A percentile compares a stretch with the other conserved stretches of the same genome.
These are phyloP conservation scores for Smittia aterrima DNA, from an alignment of 2,888 invertebrate species.

Conservation along the genomic window DNA sequence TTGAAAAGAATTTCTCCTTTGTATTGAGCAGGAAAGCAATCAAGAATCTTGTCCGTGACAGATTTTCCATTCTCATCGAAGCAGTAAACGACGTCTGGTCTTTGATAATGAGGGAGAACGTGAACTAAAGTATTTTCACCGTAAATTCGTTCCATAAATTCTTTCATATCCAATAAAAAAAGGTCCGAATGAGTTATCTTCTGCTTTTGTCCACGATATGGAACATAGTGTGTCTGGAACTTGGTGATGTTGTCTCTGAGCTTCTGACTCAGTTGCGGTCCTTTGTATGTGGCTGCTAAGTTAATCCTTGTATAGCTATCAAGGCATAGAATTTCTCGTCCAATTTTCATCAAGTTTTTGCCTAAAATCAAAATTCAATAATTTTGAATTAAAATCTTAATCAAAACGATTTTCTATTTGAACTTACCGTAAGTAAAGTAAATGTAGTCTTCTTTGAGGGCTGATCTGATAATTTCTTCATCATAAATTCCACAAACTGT, in stretches of 20 bases:
- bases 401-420: slow-evolving; percentile 42
- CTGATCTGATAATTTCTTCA: slow-evolving; percentile 59
- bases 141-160: slow-evolving; percentile 55
- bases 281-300: slow-evolving; percentile 53
- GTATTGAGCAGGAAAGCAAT: slow-evolving; percentile 55
- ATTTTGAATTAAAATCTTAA: neutral
- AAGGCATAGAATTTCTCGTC: slow-evolving; percentile 63
- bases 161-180: slow-evolving; percentile 60
- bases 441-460: slow-evolving; percentile 61
- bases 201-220: slow-evolving; percentile 55
- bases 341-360: slow-evolving; percentile 46
- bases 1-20: slow-evolving; percentile 53
- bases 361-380: slow-evolving; percentile 42
- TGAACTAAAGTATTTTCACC: slow-evolving; percentile 58
- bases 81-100: slow-evolving; percentile 63
- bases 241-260: slow-evolving; percentile 58
- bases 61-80: slow-evolving; percentile 57
- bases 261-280: slow-evolving; percentile 58
- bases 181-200: slow-evolving; percentile 60
- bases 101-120: slow-evolving; percentile 66
- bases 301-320: slow-evolving; percentile 58
- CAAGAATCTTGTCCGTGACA: slow-evolving; percentile 55
- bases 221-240: slow-evolving; percentile 61
- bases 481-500: slow-evolving; percentile 60
- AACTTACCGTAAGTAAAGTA: slow-evolving; percentile 57